Percentiles rank a stretch among this genome's conserved stretches.
Evolutionary conservation across 2,797 vertebrate genomes (phyloP).

Genomic region (Corythornis leucogaster): DNA sequence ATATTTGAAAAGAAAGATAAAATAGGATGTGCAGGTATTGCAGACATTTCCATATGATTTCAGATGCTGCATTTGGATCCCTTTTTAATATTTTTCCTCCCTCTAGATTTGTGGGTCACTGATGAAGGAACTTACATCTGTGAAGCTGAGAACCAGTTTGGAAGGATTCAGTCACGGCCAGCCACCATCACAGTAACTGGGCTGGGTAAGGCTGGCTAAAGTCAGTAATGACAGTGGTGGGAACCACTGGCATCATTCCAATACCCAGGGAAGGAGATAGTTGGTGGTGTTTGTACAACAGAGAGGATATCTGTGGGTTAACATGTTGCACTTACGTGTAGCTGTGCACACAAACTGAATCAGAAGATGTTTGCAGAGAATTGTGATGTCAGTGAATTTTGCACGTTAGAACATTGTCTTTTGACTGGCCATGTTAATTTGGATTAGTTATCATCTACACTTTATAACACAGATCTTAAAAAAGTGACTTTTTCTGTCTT

Average conservation of each 20-base stretch:
- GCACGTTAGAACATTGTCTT: background rate
- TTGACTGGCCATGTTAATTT: background rate
- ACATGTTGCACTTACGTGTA: background rate
- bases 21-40: background rate
- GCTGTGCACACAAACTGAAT: background rate
- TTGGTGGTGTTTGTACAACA: background rate
- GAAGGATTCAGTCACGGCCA: constrained; percentile 84
- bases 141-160: constrained; percentile 96
- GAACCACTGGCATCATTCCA: background rate
- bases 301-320: background rate
- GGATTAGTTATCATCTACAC: background rate
- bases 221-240: background rate
- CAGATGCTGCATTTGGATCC: background rate
- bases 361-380: background rate
- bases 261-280: background rate
- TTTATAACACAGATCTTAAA: background rate
- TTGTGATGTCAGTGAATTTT: background rate
- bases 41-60: background rate
- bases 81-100: background rate
- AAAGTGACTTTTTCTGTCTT: background rate
- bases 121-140: constrained; percentile 91
- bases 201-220: constrained; percentile 83
- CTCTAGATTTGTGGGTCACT: constrained; percentile 90
- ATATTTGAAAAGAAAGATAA: background rate
- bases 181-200: constrained; percentile 90